Conservation (phyloP, 2,113 vertebrate genomes). For the Dicaeum eximium region DNA sequence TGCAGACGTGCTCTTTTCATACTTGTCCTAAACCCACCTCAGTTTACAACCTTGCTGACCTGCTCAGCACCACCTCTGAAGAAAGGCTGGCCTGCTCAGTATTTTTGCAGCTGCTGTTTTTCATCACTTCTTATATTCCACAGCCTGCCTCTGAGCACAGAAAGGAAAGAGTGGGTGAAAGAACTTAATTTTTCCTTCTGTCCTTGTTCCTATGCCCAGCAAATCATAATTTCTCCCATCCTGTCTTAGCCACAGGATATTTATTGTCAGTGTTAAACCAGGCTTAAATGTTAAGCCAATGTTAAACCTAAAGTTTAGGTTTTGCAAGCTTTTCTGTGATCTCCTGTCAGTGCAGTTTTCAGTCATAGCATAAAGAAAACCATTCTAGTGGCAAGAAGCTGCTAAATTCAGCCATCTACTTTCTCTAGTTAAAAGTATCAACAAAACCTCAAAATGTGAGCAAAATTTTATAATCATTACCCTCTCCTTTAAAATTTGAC, state of each 20-base stretch:
- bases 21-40: neutral
- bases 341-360: neutral
- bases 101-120: neutral
- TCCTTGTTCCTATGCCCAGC: neutral
- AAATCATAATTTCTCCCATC: neutral
- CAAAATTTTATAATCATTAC: neutral
- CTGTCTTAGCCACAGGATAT: neutral
- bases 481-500: neutral
- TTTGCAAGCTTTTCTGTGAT: neutral
- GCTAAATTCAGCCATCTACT: neutral
- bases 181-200: neutral
- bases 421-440: neutral
- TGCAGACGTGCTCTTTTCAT: neutral
- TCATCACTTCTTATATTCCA: neutral
- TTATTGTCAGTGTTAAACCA: neutral
- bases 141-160: neutral
- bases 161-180: neutral
- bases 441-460: neutral
- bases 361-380: neutral
- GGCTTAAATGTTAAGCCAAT: neutral
- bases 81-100: neutral
- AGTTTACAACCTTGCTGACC: neutral
- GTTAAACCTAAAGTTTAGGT: neutral
- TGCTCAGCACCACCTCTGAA: neutral
- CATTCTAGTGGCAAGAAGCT: neutral